phyloP scores from a whole-genome alignment of 2,797 vertebrate genomes.

The Spheniscus humboldti region DNA sequence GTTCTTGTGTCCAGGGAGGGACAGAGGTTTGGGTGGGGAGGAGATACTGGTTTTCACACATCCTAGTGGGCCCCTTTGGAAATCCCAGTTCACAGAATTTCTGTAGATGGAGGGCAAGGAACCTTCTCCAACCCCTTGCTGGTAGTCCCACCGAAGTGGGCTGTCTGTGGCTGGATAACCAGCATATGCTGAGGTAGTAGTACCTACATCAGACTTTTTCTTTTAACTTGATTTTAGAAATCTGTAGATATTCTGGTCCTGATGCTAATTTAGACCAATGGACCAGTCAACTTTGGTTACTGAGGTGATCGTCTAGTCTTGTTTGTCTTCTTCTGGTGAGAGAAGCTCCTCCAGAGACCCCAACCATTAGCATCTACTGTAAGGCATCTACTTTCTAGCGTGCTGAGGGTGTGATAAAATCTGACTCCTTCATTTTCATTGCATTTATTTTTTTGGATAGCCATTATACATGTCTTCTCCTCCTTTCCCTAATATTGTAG shows the following conservation, averaged over 20 bases:
- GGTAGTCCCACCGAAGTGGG: rapidly evolving
- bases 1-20: neutral
- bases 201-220: neutral
- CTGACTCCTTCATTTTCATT: neutral
- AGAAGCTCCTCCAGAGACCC: neutral
- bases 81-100: neutral
- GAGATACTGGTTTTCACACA: neutral
- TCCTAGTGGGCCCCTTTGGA: neutral
- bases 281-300: neutral
- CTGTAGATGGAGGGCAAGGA: neutral
- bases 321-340: neutral
- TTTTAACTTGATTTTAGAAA: neutral
- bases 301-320: neutral
- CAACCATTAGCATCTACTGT: neutral
- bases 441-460: neutral
- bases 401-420: neutral
- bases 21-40: neutral
- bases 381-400: neutral
- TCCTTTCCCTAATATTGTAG: neutral
- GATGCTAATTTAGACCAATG: neutral
- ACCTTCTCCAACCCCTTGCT: neutral
- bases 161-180: neutral
- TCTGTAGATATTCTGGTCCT: neutral
- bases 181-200: neutral
- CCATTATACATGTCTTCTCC: neutral